These are phyloP conservation scores for Austrolebias charrua DNA, from an alignment of 2,797 vertebrate genomes.

Conservation along the genomic window DNA sequence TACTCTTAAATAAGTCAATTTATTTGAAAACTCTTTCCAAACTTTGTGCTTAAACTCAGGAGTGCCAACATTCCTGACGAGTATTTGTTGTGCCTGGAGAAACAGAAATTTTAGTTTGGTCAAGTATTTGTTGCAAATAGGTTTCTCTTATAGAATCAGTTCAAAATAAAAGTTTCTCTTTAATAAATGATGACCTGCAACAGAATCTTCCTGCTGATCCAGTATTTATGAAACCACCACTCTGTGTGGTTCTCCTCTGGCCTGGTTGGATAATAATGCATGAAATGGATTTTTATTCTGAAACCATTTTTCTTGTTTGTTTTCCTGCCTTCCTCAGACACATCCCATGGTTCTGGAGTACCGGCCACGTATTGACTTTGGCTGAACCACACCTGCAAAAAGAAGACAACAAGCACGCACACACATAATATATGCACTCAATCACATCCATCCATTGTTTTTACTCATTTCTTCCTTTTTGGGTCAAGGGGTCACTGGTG, in stretches of 20 bases:
- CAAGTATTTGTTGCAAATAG: too few relatives aligned
- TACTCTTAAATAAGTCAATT: too few relatives aligned
- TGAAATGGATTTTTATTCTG: not conserved
- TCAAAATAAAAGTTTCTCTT: not conserved
- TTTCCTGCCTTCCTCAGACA: constrained; percentile 77
- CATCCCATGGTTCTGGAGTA: constrained; percentile 99
- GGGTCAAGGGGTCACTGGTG: too few relatives aligned
- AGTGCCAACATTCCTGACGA: too few relatives aligned
- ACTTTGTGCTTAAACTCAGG: too few relatives aligned
- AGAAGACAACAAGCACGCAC: constrained; percentile 58
- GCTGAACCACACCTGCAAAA: constrained; percentile 70
- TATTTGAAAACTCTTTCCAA: too few relatives aligned
- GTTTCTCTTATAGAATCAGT: too few relatives aligned
- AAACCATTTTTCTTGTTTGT: not conserved
- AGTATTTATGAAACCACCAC: accelerated
- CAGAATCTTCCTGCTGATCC: not conserved
- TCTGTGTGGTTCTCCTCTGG: not conserved
- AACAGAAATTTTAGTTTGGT: too few relatives aligned
- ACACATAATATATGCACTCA: constrained; percentile 1
- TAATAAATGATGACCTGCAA: not conserved
- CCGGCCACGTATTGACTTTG: constrained; percentile 97
- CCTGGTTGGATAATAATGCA: not conserved
- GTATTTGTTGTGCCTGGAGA: too few relatives aligned
- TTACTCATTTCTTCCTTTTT: too few relatives aligned
- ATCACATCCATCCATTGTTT: too few relatives aligned